phyloP scores from a whole-genome alignment of 2,797 vertebrate genomes.

The Mormyrus proboscirostris region DNA sequence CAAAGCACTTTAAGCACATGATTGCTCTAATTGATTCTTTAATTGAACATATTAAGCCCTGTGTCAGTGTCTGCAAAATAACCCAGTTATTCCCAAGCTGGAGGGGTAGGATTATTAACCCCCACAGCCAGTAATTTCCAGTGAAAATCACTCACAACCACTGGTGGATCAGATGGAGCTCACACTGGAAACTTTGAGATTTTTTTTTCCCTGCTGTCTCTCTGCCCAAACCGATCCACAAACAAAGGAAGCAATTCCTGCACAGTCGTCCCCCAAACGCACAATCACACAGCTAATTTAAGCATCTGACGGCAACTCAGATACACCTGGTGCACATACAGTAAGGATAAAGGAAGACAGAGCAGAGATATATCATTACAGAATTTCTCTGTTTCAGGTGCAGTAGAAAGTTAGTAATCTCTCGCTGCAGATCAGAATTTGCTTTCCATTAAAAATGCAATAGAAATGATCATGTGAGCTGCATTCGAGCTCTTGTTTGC shows the following conservation, averaged over 20 bases:
- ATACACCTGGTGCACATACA: background rate
- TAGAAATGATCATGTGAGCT: background rate
- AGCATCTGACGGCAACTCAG: background rate
- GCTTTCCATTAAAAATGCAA: background rate
- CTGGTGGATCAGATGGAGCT: background rate
- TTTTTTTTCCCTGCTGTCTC: background rate
- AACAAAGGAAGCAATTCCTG: background rate
- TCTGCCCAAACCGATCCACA: background rate
- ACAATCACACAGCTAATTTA: background rate
- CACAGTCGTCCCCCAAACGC: background rate
- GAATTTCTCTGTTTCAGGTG: background rate
- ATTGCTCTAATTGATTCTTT: background rate
- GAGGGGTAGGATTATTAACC: background rate
- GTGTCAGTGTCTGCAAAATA: background rate
- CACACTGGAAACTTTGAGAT: background rate
- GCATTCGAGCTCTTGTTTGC: background rate
- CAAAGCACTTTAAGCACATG: constrained; percentile 3
- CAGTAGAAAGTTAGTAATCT: background rate
- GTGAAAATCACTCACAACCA: background rate
- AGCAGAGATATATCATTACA: background rate
- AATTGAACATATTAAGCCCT: background rate
- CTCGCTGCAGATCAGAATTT: background rate
- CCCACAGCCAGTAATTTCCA: background rate
- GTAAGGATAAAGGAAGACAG: background rate
- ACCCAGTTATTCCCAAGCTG: background rate